phyloP scores from a whole-genome alignment of 2,888 invertebrate genomes.

The Autographa gamma region DNA sequence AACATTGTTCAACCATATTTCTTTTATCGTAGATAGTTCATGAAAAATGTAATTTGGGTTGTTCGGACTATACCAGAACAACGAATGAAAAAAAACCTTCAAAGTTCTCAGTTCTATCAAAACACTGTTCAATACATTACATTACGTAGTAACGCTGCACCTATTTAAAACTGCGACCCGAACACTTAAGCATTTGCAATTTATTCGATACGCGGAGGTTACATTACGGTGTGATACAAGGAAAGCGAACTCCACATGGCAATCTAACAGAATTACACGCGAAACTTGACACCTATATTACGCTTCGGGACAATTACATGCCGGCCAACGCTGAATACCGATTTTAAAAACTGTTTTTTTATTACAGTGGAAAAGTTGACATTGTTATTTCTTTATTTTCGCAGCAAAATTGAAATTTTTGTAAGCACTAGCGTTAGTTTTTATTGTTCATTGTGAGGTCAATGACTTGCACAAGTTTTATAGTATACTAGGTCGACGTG shows the following conservation, averaged over 20 bases:
- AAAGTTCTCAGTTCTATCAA: not conserved
- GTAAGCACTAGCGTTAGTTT: not conserved
- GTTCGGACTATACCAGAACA: not conserved
- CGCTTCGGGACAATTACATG: slow-evolving; percentile 6
- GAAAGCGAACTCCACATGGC: not conserved
- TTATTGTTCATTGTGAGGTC: not conserved
- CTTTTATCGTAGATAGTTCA: too few relatives aligned
- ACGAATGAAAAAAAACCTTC: not conserved
- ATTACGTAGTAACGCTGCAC: too few relatives aligned
- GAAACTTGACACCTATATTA: not conserved
- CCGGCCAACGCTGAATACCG: not conserved
- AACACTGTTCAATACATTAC: not conserved
- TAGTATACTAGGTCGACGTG: not conserved
- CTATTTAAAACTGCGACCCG: not conserved
- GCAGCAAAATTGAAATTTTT: not conserved
- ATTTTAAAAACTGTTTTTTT: not conserved
- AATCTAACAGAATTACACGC: slow-evolving; percentile 1
- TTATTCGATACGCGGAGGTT: not conserved
- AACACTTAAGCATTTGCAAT: not conserved
- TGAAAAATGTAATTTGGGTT: too few relatives aligned
- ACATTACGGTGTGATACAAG: not conserved
- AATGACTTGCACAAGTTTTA: not conserved
- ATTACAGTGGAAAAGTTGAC: not conserved
- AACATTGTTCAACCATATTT: too few relatives aligned
- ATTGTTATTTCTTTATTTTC: not conserved